Conservation (phyloP, 2,113 vertebrate genomes). For the Bothrops jararaca region DNA sequence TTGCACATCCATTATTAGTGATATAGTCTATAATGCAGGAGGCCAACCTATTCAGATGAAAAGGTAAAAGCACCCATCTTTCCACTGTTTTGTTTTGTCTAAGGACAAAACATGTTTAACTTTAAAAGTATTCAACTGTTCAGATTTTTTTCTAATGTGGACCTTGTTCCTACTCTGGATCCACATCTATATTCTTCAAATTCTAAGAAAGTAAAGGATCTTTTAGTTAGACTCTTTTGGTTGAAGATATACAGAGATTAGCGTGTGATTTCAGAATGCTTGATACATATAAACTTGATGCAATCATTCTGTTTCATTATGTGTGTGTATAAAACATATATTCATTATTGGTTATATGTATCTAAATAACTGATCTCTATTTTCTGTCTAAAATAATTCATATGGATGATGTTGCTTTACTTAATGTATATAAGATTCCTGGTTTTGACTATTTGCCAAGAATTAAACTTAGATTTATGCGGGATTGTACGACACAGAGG, state of each 20-base stretch:
- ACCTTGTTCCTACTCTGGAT: constrained; percentile 54
- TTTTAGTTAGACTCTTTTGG: constrained; percentile 16
- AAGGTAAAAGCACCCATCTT: constrained; percentile 68
- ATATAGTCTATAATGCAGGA: constrained; percentile 73
- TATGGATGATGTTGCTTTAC: background rate
- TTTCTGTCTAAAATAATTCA: background rate
- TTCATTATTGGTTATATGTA: background rate
- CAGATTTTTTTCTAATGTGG: constrained; percentile 64
- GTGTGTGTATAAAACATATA: background rate
- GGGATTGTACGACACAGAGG: background rate
- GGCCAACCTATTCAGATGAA: constrained; percentile 68
- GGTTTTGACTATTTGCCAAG: background rate
- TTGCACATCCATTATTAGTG: constrained; percentile 69
- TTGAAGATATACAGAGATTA: background rate
- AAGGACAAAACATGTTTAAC: constrained; percentile 75
- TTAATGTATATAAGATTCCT: background rate
- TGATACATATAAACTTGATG: background rate
- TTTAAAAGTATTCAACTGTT: constrained; percentile 66
- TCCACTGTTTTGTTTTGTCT: constrained; percentile 74
- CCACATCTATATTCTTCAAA: constrained; percentile 45
- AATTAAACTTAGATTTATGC: background rate
- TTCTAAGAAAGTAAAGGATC: constrained; percentile 38
- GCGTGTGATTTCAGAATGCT: background rate
- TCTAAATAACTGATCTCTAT: background rate
- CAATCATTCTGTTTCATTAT: background rate